phyloP scores from a whole-genome alignment of 1,140 invertebrate species.

The Campoletis sonorensis region DNA sequence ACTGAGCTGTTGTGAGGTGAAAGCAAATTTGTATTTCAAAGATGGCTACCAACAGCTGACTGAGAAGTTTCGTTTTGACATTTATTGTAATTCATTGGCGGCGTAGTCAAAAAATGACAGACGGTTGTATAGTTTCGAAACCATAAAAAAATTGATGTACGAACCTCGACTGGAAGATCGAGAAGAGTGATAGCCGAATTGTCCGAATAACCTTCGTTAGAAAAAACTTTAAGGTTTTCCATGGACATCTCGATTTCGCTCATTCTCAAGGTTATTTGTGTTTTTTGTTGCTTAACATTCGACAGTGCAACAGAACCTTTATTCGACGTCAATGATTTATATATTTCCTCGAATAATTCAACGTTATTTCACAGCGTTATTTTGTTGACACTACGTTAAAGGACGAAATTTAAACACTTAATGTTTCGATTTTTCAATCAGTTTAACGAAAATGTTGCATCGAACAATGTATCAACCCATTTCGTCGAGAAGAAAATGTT shows the following conservation, averaged over 20 bases:
- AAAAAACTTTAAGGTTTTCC: slow-evolving; percentile 1
- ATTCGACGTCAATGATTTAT: neutral
- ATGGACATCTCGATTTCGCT: neutral
- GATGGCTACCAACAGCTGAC: slow-evolving; percentile 59
- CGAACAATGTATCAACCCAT: neutral
- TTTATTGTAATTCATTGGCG: neutral
- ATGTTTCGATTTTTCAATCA: neutral
- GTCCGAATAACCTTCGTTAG: neutral
- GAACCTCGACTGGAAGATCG: slow-evolving; percentile 68
- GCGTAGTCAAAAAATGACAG: neutral
- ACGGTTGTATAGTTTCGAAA: neutral
- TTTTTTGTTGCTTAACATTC: slow-evolving; percentile 1
- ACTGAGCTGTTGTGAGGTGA: neutral
- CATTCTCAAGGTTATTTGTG: slow-evolving; percentile 7
- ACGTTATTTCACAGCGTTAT: neutral
- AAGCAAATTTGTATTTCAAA: slow-evolving; percentile 49
- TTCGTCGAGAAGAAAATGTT: neutral
- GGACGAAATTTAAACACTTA: neutral
- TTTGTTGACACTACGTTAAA: neutral
- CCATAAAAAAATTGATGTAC: slow-evolving; percentile 23
- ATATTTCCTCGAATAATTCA: neutral
- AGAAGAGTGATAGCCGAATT: slow-evolving; percentile 12
- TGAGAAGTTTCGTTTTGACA: neutral
- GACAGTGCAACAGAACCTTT: neutral
- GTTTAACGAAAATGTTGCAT: neutral